Conservation (phyloP, 2,113 vertebrate genomes). For the Fulmarus glacialis region DNA sequence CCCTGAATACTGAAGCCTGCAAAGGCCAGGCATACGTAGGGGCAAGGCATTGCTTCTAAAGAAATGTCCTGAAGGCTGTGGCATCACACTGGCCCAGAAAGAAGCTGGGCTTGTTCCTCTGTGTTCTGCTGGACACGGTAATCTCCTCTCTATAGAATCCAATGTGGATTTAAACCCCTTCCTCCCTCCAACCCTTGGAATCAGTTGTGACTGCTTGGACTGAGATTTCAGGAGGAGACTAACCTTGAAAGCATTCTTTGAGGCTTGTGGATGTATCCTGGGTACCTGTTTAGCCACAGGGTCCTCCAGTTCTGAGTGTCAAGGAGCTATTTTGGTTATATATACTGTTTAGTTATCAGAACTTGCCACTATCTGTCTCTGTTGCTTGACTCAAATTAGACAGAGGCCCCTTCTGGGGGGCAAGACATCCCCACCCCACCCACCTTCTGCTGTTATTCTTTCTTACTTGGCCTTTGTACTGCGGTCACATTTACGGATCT, state of each 20-base stretch:
- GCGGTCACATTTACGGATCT: not conserved
- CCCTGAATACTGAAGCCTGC: not conserved
- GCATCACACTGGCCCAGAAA: not conserved
- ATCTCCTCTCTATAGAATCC: not conserved
- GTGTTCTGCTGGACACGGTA: not conserved
- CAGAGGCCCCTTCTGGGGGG: not conserved
- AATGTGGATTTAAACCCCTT: not conserved
- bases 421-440: no score
- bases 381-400: not conserved
- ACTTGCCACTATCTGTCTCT: not conserved
- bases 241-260: not conserved
- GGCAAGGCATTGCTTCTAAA: not conserved
- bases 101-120: not conserved
- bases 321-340: not conserved
- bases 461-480: not conserved
- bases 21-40: rapidly evolving
- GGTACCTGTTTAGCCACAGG: not conserved
- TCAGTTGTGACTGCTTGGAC: not conserved
- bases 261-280: not conserved
- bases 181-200: not conserved
- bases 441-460: not conserved
- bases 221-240: not conserved
- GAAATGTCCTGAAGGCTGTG: not conserved
- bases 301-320: not conserved
- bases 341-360: not conserved